Base-by-base conservation (phyloP, 1,140 invertebrate genomes). In the Phenacoccus solenopsis region DNA sequence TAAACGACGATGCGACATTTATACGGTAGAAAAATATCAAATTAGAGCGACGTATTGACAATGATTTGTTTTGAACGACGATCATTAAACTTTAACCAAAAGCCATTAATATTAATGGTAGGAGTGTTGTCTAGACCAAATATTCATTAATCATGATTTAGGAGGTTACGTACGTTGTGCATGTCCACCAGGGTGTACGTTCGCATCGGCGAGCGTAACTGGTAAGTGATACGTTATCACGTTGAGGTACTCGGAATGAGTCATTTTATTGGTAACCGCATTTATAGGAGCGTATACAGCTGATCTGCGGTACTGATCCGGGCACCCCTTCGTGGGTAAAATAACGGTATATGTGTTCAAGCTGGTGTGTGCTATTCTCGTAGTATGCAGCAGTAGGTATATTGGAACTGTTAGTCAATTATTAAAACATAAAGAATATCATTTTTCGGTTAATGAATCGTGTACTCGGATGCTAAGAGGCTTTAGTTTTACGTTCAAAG, bases 61-160 rank as follows among this genome's bases (percentile, higher is more conserved):
- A 49, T 49, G 38, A 49, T 49, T 49, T 49, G 38, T 49, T 49
- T 49, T 49, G 38, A 49, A 49, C 38, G 16, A 49, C 38, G 38
- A 49, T 49, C 38, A 49, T 49, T 49, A 49, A 49, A 49, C 38
- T 49, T 49, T 49, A 49, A 49, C 38, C 38, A 49, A 49, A 49
- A 49, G 38, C 38, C 38, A 49, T 49, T 49, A 49, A 49, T 49
- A 49, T 49, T 49, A 49, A 49, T 49, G 38, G 38, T 49, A 49
- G 38, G 38, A 49, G 38, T 49, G 38, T 49, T 49, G 38, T 49
- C 38, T 49, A 49, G 38, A 49, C 38, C 38, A 49, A 49, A 49
- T 49, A 49, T 49, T 49, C 38, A 49, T 49, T 49, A 49, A 49
- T 49, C 38, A 49, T 49, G 38, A 49, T 49, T 49, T 49, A 49